Evolutionary conservation across 2,113 vertebrate species (phyloP), one percentile per base, ranked within the genome.

Genomic region (Jacana jacana): DNA sequence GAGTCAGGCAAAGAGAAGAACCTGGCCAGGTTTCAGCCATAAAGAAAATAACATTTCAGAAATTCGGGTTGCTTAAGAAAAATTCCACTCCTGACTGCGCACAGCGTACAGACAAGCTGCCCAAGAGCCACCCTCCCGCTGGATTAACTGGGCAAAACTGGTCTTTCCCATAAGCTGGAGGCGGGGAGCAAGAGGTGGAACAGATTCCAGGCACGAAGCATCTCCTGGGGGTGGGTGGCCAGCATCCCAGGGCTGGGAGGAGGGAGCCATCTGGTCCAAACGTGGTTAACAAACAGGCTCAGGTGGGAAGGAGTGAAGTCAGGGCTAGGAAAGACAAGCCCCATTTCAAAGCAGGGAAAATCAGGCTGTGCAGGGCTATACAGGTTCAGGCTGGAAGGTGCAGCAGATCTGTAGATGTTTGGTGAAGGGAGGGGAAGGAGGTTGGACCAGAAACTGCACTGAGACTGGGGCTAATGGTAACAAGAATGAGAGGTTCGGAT

Each of bases 401-500:
- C n/a, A 63, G 69, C 46, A 39, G 39, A 44, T 44, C 39, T 68
- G 61, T 5, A 17, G 30, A 4, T 4, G 0, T 57, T 70, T 35
- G 42, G 46, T 1, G 4, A 65, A 81, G 63, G 37, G 22, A 66
- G 25, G 10, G 18, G 18, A 68, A 27, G 31, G 51, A 81, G 23
- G 1, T 1, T 82, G 57, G 25, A 65, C 19, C 22, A 42, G 48
- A 69, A 88, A 51, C 42, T 31, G 23, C 35, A 31, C 28, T 37
- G 51, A 40, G 35, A 37, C 19, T 70, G 35, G 27, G 22, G 24
- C 35, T 52, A 28, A 57, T 30, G 60, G 69, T 48, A 61, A 75
- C 0, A 0, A 65, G 57, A 71, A 35, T 2, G 12, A 72, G 68
- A 83, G 8, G 25, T 7, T 11, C 30, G 51, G 24, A 57, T 8